A percentile compares a stretch with the other conserved stretches of the same genome.
These are phyloP conservation scores for Eufriesea mexicana DNA, from an alignment of 1,140 invertebrate genomes.

Conservation along the genomic window DNA sequence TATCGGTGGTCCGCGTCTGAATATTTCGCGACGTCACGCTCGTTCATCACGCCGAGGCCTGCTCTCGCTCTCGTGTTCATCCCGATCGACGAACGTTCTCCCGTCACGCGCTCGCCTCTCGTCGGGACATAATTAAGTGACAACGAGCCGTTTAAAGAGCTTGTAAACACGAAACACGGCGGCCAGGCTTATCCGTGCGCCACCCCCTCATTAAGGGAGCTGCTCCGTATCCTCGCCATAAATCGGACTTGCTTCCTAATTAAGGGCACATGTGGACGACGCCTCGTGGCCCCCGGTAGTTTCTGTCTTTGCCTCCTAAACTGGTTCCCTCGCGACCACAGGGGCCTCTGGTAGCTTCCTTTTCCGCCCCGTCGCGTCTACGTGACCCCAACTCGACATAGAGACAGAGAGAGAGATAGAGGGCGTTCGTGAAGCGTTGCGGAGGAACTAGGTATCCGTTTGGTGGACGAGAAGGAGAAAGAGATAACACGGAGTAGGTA, in stretches of 20 bases:
- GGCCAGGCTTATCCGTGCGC: constrained; percentile 52
- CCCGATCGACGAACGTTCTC: no score
- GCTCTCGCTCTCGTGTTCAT: background rate
- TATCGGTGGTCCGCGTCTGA: constrained; percentile 10
- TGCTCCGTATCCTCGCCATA: constrained; percentile 39
- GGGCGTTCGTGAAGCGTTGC: no score
- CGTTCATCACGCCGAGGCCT: constrained; percentile 2
- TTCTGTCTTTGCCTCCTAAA: background rate
- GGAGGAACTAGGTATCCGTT: no score
- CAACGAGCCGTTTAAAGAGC: constrained; percentile 56
- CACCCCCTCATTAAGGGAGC: constrained; percentile 51
- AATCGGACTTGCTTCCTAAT: constrained; percentile 59
- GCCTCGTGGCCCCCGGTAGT: constrained; percentile 8
- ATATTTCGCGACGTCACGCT: constrained; percentile 40
- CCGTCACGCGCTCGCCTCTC: background rate
- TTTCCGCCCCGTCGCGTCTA: background rate
- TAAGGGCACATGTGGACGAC: constrained; percentile 49
- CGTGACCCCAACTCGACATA: no score
- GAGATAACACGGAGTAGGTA: background rate
- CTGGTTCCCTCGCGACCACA: background rate
- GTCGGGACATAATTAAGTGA: constrained; percentile 56
- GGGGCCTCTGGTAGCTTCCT: background rate
- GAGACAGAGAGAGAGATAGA: no score
- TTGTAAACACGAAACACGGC: constrained; percentile 52
- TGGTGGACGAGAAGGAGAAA: no score